Evolutionary conservation across 1,140 invertebrate genomes (phyloP).

Genomic region (Drosophila burlai): DNA sequence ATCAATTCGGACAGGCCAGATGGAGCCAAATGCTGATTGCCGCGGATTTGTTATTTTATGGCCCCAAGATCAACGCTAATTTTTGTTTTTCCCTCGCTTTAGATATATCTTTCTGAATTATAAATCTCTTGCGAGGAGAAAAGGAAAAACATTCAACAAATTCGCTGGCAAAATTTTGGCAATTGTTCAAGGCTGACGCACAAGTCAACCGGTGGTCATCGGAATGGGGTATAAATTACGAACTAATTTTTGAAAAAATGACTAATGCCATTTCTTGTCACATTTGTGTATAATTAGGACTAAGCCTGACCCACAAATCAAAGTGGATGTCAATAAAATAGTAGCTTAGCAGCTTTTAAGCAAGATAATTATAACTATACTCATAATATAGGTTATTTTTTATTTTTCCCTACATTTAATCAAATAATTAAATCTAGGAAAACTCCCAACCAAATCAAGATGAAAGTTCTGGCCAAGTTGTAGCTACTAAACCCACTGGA

Average conservation of each 20-base stretch:
- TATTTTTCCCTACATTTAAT: not conserved
- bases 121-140: conserved; percentile 41
- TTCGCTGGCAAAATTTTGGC: conserved; percentile 60
- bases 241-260: conserved; percentile 5
- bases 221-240: conserved; percentile 3
- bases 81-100: conserved; percentile 13
- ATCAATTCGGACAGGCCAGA: conserved; percentile 18
- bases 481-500: not conserved
- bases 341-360: not conserved
- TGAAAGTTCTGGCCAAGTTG: conserved; percentile 65
- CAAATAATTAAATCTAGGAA: not conserved
- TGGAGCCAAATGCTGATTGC: conserved; percentile 46
- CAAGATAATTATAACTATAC: not conserved
- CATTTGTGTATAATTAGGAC: conserved; percentile 18
- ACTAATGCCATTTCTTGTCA: conserved; percentile 31
- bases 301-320: conserved; percentile 23
- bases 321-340: not conserved
- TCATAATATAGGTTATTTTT: no score
- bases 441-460: conserved; percentile 38
- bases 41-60: conserved; percentile 57
- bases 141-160: conserved; percentile 33
- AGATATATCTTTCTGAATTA: conserved; percentile 47
- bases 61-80: conserved; percentile 44
- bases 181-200: conserved; percentile 76
- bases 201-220: conserved; percentile 26